These are phyloP conservation scores for Ammospiza caudacuta DNA, from an alignment of 2,113 vertebrate genomes.

Conservation along the genomic window DNA sequence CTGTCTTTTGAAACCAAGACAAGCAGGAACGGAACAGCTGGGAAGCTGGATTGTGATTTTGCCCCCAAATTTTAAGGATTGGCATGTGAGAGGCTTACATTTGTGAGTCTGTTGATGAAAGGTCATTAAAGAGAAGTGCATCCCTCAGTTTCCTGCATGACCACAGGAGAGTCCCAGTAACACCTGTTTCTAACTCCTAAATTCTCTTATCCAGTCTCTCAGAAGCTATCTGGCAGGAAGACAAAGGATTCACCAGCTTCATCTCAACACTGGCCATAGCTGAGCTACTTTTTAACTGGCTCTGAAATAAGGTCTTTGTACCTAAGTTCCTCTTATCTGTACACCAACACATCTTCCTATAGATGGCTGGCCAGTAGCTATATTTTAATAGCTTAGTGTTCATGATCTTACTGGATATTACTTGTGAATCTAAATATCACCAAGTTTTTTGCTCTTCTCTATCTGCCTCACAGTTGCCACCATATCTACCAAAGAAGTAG, in stretches of 20 bases:
- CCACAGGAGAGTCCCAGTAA: not conserved
- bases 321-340: not conserved
- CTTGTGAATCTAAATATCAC: not conserved
- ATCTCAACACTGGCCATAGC: not conserved
- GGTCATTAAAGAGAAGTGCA: not conserved
- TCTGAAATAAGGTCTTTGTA: not conserved
- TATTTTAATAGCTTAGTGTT: not conserved
- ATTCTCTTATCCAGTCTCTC: not conserved
- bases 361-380: not conserved
- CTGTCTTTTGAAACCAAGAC: no score
- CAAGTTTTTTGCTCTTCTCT: not conserved
- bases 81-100: not conserved
- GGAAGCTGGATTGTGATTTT: not conserved
- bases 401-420: not conserved
- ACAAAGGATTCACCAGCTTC: not conserved
- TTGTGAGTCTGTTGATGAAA: not conserved
- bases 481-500: not conserved
- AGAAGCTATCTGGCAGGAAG: not conserved
- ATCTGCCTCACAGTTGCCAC: not conserved
- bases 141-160: not conserved
- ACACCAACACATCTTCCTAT: not conserved
- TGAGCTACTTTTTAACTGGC: not conserved
- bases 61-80: not conserved
- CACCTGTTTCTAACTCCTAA: not conserved
- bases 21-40: not conserved